These are phyloP conservation scores for Phlogophora meticulosa DNA, from an alignment of 2,888 invertebrate genomes.

Conservation along the genomic window DNA sequence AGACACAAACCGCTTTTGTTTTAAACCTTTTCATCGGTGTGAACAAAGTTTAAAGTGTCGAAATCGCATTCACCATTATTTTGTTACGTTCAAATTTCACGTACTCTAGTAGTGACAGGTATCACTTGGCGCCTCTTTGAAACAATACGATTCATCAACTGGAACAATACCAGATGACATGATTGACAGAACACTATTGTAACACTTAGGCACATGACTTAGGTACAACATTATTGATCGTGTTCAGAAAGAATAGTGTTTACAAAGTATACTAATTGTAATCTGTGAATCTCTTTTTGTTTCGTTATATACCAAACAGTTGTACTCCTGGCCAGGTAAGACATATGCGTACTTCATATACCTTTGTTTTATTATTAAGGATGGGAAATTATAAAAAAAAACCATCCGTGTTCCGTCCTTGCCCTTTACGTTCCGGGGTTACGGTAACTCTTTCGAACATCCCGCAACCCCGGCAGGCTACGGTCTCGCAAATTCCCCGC, in stretches of 20 bases:
- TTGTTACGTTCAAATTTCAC: slow-evolving; percentile 40
- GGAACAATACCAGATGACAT: slow-evolving; percentile 14
- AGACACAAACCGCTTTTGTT: slow-evolving; percentile 36
- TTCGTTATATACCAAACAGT: no score
- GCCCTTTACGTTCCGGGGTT: no score
- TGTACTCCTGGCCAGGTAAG: no score
- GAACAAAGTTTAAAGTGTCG: slow-evolving; percentile 43
- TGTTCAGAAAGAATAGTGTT: not conserved
- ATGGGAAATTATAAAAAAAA: no score
- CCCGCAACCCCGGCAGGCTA: no score
- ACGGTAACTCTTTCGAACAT: no score
- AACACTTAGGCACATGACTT: slow-evolving; percentile 1
- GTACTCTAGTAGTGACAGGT: slow-evolving; percentile 33
- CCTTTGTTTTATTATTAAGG: no score
- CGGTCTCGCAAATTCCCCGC: no score
- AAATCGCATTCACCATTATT: slow-evolving; percentile 31
- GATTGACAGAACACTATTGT: slow-evolving; percentile 10
- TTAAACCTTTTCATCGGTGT: slow-evolving; percentile 33
- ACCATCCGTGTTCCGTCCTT: no score
- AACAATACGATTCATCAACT: slow-evolving; percentile 35
- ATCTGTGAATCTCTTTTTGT: slow-evolving; percentile 1
- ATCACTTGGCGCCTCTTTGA: slow-evolving; percentile 25
- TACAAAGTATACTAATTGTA: not conserved
- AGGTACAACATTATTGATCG: slow-evolving; percentile 2
- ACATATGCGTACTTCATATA: no score